Evolutionary conservation across 2,797 vertebrate genomes (phyloP).

Genomic region (Scarus forsteni): DNA sequence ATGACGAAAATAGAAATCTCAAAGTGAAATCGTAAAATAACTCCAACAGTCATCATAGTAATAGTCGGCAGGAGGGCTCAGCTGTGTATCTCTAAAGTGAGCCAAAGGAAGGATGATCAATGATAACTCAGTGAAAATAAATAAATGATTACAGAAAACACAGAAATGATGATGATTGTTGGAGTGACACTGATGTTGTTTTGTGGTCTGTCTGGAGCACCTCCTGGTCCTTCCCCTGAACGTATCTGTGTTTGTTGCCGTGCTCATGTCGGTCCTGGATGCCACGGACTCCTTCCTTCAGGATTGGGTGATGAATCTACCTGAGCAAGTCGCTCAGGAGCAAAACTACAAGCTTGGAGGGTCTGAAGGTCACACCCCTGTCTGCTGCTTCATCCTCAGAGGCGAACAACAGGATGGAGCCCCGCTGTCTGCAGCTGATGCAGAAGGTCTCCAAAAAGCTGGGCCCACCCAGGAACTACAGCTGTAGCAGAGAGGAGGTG

Average conservation of each 20-base stretch:
- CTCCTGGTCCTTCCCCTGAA: too few species aligned
- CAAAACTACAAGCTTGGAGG: conserved; percentile 87
- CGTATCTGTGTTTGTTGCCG: conserved; percentile 69
- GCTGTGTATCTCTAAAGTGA: too few species aligned
- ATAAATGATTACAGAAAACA: too few species aligned
- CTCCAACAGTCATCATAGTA: too few species aligned
- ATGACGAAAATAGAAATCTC: too few species aligned
- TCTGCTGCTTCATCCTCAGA: conserved; percentile 71
- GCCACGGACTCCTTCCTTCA: conserved; percentile 89
- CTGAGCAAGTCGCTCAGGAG: conserved; percentile 84
- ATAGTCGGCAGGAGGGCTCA: too few species aligned
- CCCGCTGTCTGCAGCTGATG: conserved; percentile 79
- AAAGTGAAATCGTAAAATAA: too few species aligned
- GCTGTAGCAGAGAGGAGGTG: conserved; percentile 84
- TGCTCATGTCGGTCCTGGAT: conserved; percentile 87
- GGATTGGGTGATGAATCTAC: conserved; percentile 90
- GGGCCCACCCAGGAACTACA: conserved; percentile 89
- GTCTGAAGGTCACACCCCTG: too few species aligned
- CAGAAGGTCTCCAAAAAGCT: conserved; percentile 84
- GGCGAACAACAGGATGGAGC: conserved; percentile 82
- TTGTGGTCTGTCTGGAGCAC: too few species aligned
- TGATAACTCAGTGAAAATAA: too few species aligned
- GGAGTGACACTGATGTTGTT: neutral
- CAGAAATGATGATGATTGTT: too few species aligned
- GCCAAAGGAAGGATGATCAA: too few species aligned